Evolutionary conservation across 2,797 vertebrate species (phyloP).

Genomic region (Harpagifer antarcticus): DNA sequence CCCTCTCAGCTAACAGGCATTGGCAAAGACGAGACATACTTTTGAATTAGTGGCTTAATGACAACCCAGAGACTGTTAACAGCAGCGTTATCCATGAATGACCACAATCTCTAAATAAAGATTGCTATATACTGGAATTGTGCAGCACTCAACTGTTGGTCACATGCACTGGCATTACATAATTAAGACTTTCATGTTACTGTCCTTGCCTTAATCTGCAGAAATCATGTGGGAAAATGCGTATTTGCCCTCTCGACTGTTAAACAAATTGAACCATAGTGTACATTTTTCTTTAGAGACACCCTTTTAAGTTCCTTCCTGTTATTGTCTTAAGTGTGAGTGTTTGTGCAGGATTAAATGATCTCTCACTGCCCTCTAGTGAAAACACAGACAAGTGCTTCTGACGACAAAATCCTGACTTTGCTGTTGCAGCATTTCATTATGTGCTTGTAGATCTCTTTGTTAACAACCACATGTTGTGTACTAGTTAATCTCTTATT

Average conservation of each 20-base stretch:
- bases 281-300: neutral
- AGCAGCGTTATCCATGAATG: neutral
- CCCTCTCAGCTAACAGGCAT: constrained; percentile 44
- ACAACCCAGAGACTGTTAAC: neutral
- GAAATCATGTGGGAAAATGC: neutral
- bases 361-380: constrained; percentile 64
- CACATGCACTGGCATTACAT: neutral
- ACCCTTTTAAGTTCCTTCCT: neutral
- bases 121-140: neutral
- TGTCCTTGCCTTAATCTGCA: neutral
- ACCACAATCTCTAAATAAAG: neutral
- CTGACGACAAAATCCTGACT: neutral
- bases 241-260: neutral
- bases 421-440: neutral
- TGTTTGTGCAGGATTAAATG: constrained; percentile 1
- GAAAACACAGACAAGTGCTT: constrained; percentile 16
- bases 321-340: constrained; percentile 3
- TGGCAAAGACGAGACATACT: neutral
- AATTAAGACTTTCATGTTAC: neutral
- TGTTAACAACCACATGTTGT: neutral
- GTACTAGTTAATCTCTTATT: neutral
- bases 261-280: constrained; percentile 12
- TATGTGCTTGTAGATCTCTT: neutral
- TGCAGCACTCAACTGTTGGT: neutral
- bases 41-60: constrained; percentile 19